Evolutionary conservation across 2,113 vertebrate genomes (phyloP), one percentile per base, ranked within the genome.

Genomic region (Sprattus sprattus): DNA sequence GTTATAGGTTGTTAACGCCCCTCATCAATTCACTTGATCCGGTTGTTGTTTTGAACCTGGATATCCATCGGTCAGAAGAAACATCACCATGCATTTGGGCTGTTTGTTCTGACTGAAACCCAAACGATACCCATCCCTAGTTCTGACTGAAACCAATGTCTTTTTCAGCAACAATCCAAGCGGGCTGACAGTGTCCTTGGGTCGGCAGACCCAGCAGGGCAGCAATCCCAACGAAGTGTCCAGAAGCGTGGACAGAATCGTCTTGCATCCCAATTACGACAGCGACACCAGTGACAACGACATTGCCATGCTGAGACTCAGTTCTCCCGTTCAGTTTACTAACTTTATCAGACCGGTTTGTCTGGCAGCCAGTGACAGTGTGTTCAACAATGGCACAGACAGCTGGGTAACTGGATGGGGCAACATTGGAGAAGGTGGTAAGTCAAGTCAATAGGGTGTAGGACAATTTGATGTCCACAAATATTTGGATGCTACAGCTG

Each of bases 361-460:
- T 84, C 89, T 95, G 54, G 94, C 94, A 0, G 87, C 89, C 0
- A 88, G 87, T 39, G 83, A 85, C 0, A 91, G 91, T 83, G 85
- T 71, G 84, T 94, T 95, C 85, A 91, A 94, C 22, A 92, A 50
- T 0, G 92, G 93, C 83, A 89, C 93, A 64, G 87, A 52, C 0
- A 94, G 92, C 45, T 92, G 90, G 0, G 92, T 95, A 82, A 95
- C 94, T 0, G 95, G 94, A 46, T 95, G 94, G 94, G 94, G 95
- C 22, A 82, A 93, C 0, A 45, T 81, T 2, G 46, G 83, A 91
- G 86, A 0, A 91, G 94, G 64, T 93, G 94, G 95, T 96, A 92
- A 81, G 50, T 25, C 20, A n/a, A 13, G 32, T 25, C 50, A 9
- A 6, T 45, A 44, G 25, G 13, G 1, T 13, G 22, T 18, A n/a